phyloP scores from a whole-genome alignment of 2,888 invertebrate species.

The Cloeon dipterum region DNA sequence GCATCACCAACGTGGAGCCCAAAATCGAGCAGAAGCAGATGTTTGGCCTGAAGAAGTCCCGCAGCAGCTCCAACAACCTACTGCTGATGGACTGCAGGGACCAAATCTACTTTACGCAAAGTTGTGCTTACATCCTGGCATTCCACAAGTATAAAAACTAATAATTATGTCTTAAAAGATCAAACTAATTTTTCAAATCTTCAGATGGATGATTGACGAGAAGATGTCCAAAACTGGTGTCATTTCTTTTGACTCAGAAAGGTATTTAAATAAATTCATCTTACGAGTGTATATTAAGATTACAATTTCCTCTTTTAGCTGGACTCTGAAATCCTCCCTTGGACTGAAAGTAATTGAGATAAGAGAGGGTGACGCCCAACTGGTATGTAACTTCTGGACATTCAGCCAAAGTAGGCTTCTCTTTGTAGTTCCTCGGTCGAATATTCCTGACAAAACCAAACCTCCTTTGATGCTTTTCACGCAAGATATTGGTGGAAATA shows the following conservation, averaged over 20 bases:
- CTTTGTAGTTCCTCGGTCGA: slow-evolving; percentile 16
- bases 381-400: slow-evolving; percentile 15
- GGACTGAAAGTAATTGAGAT: slow-evolving; percentile 43
- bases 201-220: neutral
- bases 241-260: neutral
- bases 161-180: slow-evolving; percentile 8
- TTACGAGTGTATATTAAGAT: no score
- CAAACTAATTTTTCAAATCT: neutral
- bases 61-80: slow-evolving; percentile 21
- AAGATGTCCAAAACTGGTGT: neutral
- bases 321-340: slow-evolving; percentile 22
- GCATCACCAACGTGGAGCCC: slow-evolving; percentile 31
- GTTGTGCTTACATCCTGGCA: slow-evolving; percentile 37
- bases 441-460: slow-evolving; percentile 4
- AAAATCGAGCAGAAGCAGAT: slow-evolving; percentile 13
- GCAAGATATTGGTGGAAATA: slow-evolving; percentile 41
- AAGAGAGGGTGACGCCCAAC: slow-evolving; percentile 23
- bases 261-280: no score
- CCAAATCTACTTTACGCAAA: slow-evolving; percentile 34
- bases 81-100: slow-evolving; percentile 21
- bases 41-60: slow-evolving; percentile 12
- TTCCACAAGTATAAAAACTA: slow-evolving; percentile 36
- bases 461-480: slow-evolving; percentile 25
- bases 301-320: no score
- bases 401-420: slow-evolving; percentile 17